Evolutionary conservation across 2,888 invertebrate genomes (phyloP).

Genomic region (Autographa gamma): DNA sequence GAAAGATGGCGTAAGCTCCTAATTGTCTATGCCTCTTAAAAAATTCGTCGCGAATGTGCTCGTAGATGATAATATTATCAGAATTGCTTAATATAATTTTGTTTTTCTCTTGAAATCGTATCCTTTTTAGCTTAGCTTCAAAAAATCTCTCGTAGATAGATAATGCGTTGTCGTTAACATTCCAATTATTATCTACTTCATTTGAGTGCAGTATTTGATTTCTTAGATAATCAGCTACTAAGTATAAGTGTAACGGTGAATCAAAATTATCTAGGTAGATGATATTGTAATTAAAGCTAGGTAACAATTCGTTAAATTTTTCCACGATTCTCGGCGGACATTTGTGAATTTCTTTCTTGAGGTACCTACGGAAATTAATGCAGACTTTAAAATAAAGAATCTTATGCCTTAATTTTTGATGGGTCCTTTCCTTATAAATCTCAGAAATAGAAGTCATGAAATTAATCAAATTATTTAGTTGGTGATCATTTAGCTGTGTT

Average conservation of each 20-base stretch:
- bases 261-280: not conserved
- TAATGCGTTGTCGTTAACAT: constrained; percentile 39
- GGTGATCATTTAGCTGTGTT: constrained; percentile 13
- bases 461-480: constrained; percentile 26
- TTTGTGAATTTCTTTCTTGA: constrained; percentile 10
- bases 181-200: constrained; percentile 21
- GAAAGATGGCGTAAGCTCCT: constrained; percentile 37
- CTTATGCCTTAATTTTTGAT: not conserved
- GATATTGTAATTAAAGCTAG: not conserved
- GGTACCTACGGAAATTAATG: constrained; percentile 12
- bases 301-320: constrained; percentile 8
- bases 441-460: constrained; percentile 28
- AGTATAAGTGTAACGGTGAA: constrained; percentile 36
- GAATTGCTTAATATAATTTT: constrained; percentile 33
- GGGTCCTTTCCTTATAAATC: not conserved
- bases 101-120: constrained; percentile 43
- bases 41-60: constrained; percentile 12
- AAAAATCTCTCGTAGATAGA: constrained; percentile 42
- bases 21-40: constrained; percentile 31
- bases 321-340: constrained; percentile 5
- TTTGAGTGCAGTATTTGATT: constrained; percentile 18
- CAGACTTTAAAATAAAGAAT: constrained; percentile 15
- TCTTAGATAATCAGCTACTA: constrained; percentile 33
- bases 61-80: constrained; percentile 27
- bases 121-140: constrained; percentile 38